Base-by-base conservation (phyloP, 2,888 invertebrate species). In the Adela reaumurella region DNA sequence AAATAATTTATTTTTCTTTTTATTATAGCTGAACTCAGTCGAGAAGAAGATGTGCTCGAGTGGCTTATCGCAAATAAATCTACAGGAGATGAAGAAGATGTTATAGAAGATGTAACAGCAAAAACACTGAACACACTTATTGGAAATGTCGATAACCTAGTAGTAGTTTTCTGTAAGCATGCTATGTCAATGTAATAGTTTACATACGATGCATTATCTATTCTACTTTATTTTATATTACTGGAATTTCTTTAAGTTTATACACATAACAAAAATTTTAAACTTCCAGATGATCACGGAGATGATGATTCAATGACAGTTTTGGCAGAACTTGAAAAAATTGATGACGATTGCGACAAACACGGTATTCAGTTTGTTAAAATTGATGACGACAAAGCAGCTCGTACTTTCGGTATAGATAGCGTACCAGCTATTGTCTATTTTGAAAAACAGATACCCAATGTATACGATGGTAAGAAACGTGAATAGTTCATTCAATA, bases 21-120 rank as follows among this genome's bases (percentile, higher is more conserved):
- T 20, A 2, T 69, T 68, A 19, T 56, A 73, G 94, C 90, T 67
- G 94, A 95, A 78, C 74, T 95, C 55, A 92, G 90, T 56, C 87
- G 85, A 62, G 95, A 95, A 71, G 94, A 94, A 68, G 92, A 94
- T 66, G 95, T 95, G 41, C 76, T 95, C 62, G 94, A 94, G 69
- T 95, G 95, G 95, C 81, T 95, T 64, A 91, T 95, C 53, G 88
- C 92, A 58, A 94, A 94, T 70, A 94, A 94, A 72, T 93, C 93
- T 52, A 93, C 93, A 41, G 94, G 93, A 44, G 94, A 94, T 65
- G 94, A 94, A 66, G 94, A 94, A 63, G 94, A 94, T 68, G 88
- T 94, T 49, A 95, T 95, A 59, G 95, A 95, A 73, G 94, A 95
- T 65, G 94, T 95, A 50, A 92, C 93, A n/a, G 84, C 90, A 50